Conservation (phyloP, 1,140 invertebrate species). For the Trissolcus basalis region DNA sequence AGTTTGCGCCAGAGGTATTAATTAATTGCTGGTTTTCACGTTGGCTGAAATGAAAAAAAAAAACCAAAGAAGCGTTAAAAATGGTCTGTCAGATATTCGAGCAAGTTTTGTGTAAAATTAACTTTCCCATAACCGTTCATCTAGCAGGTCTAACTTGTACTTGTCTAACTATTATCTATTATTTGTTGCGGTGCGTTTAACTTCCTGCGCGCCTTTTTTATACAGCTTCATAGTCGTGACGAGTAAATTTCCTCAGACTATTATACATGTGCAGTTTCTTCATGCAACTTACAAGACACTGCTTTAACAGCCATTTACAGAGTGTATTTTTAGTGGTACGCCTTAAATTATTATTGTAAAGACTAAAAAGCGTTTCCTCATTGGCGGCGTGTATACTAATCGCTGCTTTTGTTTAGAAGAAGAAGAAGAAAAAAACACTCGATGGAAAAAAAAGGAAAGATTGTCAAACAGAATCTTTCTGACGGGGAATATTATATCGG, state of each 20-base stretch:
- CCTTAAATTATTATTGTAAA: slow-evolving; percentile 35
- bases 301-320: slow-evolving; percentile 49
- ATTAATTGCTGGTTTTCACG: slow-evolving; percentile 41
- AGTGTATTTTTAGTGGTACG: slow-evolving; percentile 36
- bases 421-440: no score
- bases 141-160: slow-evolving; percentile 40
- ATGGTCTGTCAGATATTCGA: slow-evolving; percentile 44
- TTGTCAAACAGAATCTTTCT: no score
- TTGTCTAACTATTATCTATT: slow-evolving; percentile 55
- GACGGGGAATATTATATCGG: no score
- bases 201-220: slow-evolving; percentile 31
- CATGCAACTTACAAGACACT: slow-evolving; percentile 31
- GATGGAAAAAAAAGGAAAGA: no score
- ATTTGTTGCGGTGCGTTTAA: slow-evolving; percentile 48
- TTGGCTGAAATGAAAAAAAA: no score
- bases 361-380: slow-evolving; percentile 13
- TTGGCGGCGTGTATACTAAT: no score
- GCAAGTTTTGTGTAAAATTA: slow-evolving; percentile 48
- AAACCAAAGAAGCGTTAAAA: slow-evolving; percentile 29
- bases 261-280: slow-evolving; percentile 40
- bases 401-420: no score
- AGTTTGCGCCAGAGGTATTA: no score
- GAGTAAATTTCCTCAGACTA: slow-evolving; percentile 46
- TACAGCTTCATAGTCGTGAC: slow-evolving; percentile 49
- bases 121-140: slow-evolving; percentile 54